Conservation (phyloP, 2,888 invertebrate species). For the Leucoptera coffeella region DNA sequence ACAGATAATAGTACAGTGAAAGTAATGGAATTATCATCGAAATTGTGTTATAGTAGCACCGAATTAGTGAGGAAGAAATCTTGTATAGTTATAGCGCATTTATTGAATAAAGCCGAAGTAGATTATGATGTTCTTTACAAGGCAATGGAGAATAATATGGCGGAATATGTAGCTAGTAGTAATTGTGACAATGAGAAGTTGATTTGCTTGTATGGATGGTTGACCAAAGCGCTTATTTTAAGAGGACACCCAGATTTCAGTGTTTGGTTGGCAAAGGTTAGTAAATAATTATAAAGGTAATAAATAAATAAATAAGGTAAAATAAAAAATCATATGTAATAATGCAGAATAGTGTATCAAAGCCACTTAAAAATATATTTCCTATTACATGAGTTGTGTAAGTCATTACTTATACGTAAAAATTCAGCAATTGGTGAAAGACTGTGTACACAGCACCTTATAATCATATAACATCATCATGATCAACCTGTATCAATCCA, state of each 20-base stretch:
- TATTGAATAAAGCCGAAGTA: slow-evolving; percentile 51
- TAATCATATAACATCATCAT: too few relatives aligned
- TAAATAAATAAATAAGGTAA: too few relatives aligned
- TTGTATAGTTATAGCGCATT: slow-evolving; percentile 46
- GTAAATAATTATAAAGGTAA: slow-evolving; percentile 2
- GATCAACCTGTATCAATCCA: too few relatives aligned
- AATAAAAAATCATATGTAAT: too few relatives aligned
- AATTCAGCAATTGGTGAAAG: too few relatives aligned
- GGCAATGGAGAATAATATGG: slow-evolving; percentile 16
- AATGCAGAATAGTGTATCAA: too few relatives aligned
- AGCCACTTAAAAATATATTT: too few relatives aligned
- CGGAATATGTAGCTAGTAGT: too few relatives aligned
- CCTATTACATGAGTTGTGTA: too few relatives aligned
- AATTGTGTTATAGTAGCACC: slow-evolving; percentile 22
- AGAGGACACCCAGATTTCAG: slow-evolving; percentile 26
- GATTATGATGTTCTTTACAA: slow-evolving; percentile 31
- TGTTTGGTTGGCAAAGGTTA: slow-evolving; percentile 38
- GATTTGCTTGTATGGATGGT: slow-evolving; percentile 31
- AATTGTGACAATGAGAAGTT: too few relatives aligned
- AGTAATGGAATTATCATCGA: slow-evolving; percentile 22
- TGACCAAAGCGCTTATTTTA: slow-evolving; percentile 29
- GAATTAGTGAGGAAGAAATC: slow-evolving; percentile 25
- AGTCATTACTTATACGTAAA: too few relatives aligned
- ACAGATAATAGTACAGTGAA: slow-evolving; percentile 20
- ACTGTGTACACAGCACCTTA: too few relatives aligned